phyloP scores from a whole-genome alignment of 2,113 vertebrate species.

The Ceyx margarethae region DNA sequence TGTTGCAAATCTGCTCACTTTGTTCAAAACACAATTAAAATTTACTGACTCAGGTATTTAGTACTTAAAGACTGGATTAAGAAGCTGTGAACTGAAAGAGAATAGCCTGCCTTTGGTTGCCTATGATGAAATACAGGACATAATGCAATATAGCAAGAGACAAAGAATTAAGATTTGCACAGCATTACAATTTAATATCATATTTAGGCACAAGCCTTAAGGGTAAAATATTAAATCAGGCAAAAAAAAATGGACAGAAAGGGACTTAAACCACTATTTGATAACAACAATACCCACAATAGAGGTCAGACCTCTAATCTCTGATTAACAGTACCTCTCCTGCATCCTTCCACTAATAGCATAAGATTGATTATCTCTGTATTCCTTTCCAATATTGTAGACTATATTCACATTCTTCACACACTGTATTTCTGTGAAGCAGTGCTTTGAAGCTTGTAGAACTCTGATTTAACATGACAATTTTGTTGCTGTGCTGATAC shows the following conservation, averaged over 20 bases:
- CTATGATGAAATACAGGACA: constrained; percentile 50
- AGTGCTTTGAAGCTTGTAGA: constrained; percentile 12
- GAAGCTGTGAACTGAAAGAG: constrained; percentile 53
- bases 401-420: not conserved
- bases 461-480: not conserved
- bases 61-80: constrained; percentile 61
- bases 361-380: not conserved
- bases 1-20: constrained; percentile 75
- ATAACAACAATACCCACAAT: constrained; percentile 1
- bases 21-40: constrained; percentile 72
- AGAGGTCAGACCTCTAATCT: not conserved
- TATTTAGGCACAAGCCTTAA: constrained; percentile 64
- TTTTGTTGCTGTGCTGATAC: not conserved
- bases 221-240: constrained; percentile 57
- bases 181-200: constrained; percentile 35
- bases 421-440: constrained; percentile 7
- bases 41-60: constrained; percentile 59
- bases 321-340: not conserved
- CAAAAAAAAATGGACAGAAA: not conserved
- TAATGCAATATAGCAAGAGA: constrained; percentile 54
- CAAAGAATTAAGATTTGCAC: constrained; percentile 57
- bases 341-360: not conserved
- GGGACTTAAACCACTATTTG: constrained; percentile 11
- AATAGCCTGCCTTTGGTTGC: constrained; percentile 50
- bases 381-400: not conserved